Evolutionary conservation across 2,113 vertebrate genomes (phyloP).

Genomic region (Elephas maximus): DNA sequence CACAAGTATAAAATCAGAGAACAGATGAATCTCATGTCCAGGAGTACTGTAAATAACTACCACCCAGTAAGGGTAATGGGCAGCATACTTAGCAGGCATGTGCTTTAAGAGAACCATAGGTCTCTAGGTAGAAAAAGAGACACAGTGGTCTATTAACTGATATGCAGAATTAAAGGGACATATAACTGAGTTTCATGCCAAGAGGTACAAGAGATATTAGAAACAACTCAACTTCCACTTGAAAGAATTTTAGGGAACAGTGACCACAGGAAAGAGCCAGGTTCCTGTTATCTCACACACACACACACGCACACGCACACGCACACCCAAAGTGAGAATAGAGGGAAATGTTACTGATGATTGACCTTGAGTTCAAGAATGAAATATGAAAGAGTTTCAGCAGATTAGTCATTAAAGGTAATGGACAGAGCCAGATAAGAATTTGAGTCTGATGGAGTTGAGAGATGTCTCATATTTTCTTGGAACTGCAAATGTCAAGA

Average conservation of each 20-base stretch:
- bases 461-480: background rate
- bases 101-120: background rate
- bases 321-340: background rate
- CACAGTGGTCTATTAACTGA: background rate
- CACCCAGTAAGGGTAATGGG: background rate
- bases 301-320: too few relatives aligned
- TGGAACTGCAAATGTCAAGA: background rate
- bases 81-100: background rate
- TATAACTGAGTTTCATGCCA: background rate
- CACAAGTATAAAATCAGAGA: background rate
- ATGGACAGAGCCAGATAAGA: background rate
- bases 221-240: constrained; percentile 39
- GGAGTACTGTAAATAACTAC: background rate
- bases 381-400: background rate
- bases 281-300: background rate
- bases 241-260: background rate
- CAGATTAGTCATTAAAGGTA: background rate
- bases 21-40: background rate
- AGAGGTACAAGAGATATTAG: background rate
- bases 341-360: background rate
- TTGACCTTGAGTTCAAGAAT: constrained; percentile 1
- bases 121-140: background rate
- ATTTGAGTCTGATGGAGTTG: background rate
- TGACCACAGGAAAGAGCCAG: background rate
- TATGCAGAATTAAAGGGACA: background rate